phyloP scores from a whole-genome alignment of 2,797 vertebrate species.

The Jordanella pulchra region DNA sequence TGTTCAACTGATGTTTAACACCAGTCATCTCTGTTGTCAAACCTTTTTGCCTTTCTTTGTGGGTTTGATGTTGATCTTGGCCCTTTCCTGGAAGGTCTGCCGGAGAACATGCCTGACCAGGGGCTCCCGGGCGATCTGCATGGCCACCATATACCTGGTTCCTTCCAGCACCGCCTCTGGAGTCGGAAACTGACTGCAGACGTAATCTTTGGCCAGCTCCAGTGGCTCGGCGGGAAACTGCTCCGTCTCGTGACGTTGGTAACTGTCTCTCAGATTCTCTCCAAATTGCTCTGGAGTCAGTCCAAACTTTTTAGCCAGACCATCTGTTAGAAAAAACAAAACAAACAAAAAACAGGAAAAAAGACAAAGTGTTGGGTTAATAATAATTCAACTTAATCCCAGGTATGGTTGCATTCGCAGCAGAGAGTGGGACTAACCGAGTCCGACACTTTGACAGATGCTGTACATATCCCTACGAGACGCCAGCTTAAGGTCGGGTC shows the following conservation, averaged over 20 bases:
- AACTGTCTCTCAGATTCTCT: slow-evolving; percentile 97
- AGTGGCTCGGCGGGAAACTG: slow-evolving; percentile 97
- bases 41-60: slow-evolving; percentile 99
- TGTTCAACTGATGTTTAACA: too few species aligned
- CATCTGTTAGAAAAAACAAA: slow-evolving; percentile 79
- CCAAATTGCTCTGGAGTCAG: slow-evolving; percentile 98
- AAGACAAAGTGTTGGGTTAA: neutral
- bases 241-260: slow-evolving; percentile 97
- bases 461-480: slow-evolving; percentile 98
- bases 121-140: slow-evolving; percentile 97
- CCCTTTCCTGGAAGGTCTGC: slow-evolving; percentile 97
- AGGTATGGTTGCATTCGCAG: neutral
- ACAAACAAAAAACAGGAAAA: slow-evolving; percentile 1
- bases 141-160: slow-evolving; percentile 97
- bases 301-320: slow-evolving; percentile 97
- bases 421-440: slow-evolving; percentile 80
- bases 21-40: neutral
- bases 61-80: slow-evolving; percentile 94
- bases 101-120: slow-evolving; percentile 95
- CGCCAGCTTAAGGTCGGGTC: slow-evolving; percentile 96
- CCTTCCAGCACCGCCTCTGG: slow-evolving; percentile 95
- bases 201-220: slow-evolving; percentile 97
- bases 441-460: slow-evolving; percentile 94
- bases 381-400: neutral
- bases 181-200: slow-evolving; percentile 94